Percentiles rank a stretch among this genome's conserved stretches.
phyloP scores from a whole-genome alignment of 1,140 invertebrate genomes.

The Ephestia elutella region DNA sequence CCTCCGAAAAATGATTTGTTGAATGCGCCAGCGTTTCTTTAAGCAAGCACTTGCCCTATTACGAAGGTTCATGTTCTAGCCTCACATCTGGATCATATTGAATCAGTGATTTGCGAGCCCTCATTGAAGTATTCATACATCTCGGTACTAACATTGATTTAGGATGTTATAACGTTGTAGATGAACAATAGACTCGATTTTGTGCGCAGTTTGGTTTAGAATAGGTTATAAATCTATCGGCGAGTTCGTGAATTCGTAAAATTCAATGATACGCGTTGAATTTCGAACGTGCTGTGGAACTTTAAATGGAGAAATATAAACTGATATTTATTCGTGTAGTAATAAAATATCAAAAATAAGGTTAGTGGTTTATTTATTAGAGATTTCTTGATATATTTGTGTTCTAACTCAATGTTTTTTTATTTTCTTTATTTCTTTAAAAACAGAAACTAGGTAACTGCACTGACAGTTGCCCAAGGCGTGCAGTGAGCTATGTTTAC shows the following conservation, averaged over 20 bases:
- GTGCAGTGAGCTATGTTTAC: too few species aligned
- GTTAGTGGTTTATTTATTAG: too few species aligned
- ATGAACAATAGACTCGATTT: conserved; percentile 1
- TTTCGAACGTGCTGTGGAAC: background rate
- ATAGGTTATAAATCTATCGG: background rate
- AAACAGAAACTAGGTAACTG: too few species aligned
- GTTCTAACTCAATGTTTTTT: too few species aligned
- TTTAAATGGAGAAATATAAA: too few species aligned
- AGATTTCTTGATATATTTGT: too few species aligned
- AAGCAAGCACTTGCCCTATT: background rate
- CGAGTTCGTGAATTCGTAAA: background rate
- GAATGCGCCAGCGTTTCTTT: conserved; percentile 1
- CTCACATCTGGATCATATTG: background rate
- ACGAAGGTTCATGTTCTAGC: background rate
- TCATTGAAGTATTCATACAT: background rate
- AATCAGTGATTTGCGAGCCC: background rate
- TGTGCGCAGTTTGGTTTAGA: background rate
- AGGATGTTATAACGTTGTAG: background rate
- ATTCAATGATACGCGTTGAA: background rate
- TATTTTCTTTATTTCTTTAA: too few species aligned
- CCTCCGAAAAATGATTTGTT: background rate
- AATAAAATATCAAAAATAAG: too few species aligned
- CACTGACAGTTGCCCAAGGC: too few species aligned
- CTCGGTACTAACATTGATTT: conserved; percentile 1
- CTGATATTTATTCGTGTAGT: too few species aligned